Percentiles rank a stretch among this genome's conserved stretches.
Conservation (phyloP, 2,797 vertebrate species). For the Paramormyrops hopkinsi region DNA sequence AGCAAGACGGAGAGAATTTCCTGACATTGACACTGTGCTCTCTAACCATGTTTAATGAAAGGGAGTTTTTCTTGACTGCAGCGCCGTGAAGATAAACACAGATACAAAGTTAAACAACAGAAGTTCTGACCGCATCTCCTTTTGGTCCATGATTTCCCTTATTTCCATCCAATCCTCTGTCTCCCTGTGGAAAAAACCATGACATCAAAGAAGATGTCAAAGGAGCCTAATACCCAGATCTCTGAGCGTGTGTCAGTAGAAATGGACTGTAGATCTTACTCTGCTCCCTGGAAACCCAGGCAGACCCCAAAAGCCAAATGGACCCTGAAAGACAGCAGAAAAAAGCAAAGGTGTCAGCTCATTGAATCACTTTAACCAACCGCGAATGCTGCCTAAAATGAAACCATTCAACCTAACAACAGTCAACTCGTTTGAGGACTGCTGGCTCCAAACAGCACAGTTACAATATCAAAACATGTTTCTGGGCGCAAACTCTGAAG, state of each 20-base stretch:
- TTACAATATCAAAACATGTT: background rate
- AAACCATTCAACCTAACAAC: background rate
- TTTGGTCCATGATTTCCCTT: slow-evolving; percentile 66
- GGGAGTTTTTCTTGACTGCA: background rate
- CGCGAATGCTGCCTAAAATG: background rate
- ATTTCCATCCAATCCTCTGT: slow-evolving; percentile 61
- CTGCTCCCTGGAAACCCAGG: slow-evolving; percentile 56
- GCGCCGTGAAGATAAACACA: background rate
- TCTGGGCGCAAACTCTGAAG: background rate
- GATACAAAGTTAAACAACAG: background rate
- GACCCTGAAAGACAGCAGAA: slow-evolving; percentile 55
- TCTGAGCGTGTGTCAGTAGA: background rate
- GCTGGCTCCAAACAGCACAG: background rate
- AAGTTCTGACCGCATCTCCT: slow-evolving; percentile 67
- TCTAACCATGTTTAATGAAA: background rate
- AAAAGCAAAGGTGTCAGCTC: background rate
- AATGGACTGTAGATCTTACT: slow-evolving; percentile 50
- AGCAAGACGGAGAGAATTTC: background rate
- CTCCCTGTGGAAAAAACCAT: slow-evolving; percentile 59
- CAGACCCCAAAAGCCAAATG: slow-evolving; percentile 57
- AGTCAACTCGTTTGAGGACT: background rate
- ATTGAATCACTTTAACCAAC: background rate
- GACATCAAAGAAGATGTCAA: background rate
- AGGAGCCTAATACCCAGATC: background rate
- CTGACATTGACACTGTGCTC: background rate